Base-by-base conservation (phyloP, 2,888 invertebrate genomes). In the Lamproptera curius region DNA sequence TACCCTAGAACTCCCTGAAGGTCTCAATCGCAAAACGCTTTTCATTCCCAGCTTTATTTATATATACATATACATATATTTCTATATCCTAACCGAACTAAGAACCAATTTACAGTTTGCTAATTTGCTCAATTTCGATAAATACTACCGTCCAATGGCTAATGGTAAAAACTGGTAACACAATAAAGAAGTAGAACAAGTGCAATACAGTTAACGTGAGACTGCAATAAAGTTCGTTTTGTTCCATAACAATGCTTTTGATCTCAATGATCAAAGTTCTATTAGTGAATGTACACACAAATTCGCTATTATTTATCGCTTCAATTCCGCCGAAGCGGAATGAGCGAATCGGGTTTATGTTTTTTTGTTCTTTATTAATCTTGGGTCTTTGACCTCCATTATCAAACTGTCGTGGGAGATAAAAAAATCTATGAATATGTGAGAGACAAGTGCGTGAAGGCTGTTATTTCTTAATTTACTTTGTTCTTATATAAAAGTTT, bases 321-420 rank as follows among this genome's bases (percentile, higher is more conserved):
- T 36, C 41, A 23, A 41, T 44, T 44, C 43, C 40, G 37, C 31
- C 41, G 40, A 36, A 2, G 40, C 13, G 36, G 36, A 37, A 44
- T 44, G 35, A 41, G 44, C 49, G 44, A 50, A 50, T 50, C 49
- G 49, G 41, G 49, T 41, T 44, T 50, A 41, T 13, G 44, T 40
- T 44, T 50, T 46, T 46, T n/a, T n/a, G n/a, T n/a, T 33, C 42
- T 46, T 50, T 45, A 50, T 50, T 50, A 50, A 50, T 41, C 44
- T 44, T 37, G 41, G 49, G 49, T 35, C 49, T 50, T 41, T 50
- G 49, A 50, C 49, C 44, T 50, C 49, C 13, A 50, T 45, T 50
- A 50, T 50, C 49, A 44, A 44, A 44, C 49, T 50, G 44, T 43
- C 48, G 39, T 49, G 43, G 36, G 40, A 41, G 44, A 41, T 36